Evolutionary conservation across 2,797 vertebrate genomes (phyloP).

Genomic region (Schizothorax lantsangensis): DNA sequence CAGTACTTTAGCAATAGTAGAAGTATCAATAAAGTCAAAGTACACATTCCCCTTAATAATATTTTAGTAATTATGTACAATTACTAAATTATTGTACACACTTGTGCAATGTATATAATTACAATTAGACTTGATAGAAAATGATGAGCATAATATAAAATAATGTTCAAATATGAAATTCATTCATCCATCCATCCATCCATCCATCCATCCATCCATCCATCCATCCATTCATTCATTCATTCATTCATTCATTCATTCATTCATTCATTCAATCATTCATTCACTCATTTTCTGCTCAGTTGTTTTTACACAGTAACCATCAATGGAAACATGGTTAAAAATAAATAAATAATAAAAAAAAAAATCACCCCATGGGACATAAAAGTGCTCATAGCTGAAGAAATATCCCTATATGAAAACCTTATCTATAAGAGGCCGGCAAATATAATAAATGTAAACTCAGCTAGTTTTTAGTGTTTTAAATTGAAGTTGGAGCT

Average conservation of each 20-base stretch:
- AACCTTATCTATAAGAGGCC: background rate
- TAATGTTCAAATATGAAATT: background rate
- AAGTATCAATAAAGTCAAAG: background rate
- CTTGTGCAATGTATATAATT: background rate
- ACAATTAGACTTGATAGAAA: background rate
- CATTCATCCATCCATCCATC: background rate
- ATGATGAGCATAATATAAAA: background rate
- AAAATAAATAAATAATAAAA: too few relatives aligned
- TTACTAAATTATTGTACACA: background rate
- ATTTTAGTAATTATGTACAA: background rate
- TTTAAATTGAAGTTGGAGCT: background rate
- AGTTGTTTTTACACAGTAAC: too few relatives aligned
- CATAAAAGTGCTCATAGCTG: background rate
- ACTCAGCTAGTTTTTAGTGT: background rate
- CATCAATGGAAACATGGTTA: too few relatives aligned
- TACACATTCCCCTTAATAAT: background rate
- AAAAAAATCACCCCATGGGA: too few relatives aligned
- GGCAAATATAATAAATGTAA: constrained; percentile 13
- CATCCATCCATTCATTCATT: background rate
- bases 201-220: too few relatives aligned
- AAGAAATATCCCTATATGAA: background rate
- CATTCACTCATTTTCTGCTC: too few relatives aligned
- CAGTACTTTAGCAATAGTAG: background rate
- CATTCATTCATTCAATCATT: too few relatives aligned
- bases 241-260: too few relatives aligned